Percentiles rank a stretch among this genome's conserved stretches.
Conservation (phyloP, 2,797 vertebrate species). For the Cichlasoma orientale region DNA sequence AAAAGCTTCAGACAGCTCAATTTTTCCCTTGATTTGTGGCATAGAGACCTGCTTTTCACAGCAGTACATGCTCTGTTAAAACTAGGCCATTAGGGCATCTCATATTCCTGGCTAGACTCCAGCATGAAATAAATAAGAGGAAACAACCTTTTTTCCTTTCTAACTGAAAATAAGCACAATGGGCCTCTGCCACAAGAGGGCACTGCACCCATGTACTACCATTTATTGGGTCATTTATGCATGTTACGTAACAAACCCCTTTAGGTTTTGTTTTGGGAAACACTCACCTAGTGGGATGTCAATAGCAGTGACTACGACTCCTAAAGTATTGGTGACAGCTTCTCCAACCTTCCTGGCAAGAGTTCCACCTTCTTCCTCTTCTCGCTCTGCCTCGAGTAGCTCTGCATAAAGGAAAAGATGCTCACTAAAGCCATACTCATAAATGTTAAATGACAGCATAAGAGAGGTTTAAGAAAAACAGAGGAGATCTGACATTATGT, state of each 20-base stretch:
- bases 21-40: background rate
- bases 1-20: background rate
- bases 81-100: conserved; percentile 1
- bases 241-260: conserved; percentile 37
- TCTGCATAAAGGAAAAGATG: conserved; percentile 58
- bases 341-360: conserved; percentile 97
- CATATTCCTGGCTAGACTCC: background rate
- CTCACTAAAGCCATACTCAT: background rate
- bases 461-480: background rate
- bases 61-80: background rate
- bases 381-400: conserved; percentile 72
- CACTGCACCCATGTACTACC: conserved; percentile 11
- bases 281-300: conserved; percentile 97
- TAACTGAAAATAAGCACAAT: conserved; percentile 1
- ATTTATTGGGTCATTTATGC: conserved; percentile 31
- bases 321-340: conserved; percentile 95
- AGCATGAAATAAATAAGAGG: conserved; percentile 8
- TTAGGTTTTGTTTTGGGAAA: conserved; percentile 37
- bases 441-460: conserved; percentile 7
- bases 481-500: conserved; percentile 4
- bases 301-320: conserved; percentile 96
- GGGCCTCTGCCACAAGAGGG: conserved; percentile 65
- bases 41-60: background rate
- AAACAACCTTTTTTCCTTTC: background rate
- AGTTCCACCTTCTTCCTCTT: conserved; percentile 93